Evolutionary conservation across 2,113 vertebrate species (phyloP).

Genomic region (Ciconia stormi): DNA sequence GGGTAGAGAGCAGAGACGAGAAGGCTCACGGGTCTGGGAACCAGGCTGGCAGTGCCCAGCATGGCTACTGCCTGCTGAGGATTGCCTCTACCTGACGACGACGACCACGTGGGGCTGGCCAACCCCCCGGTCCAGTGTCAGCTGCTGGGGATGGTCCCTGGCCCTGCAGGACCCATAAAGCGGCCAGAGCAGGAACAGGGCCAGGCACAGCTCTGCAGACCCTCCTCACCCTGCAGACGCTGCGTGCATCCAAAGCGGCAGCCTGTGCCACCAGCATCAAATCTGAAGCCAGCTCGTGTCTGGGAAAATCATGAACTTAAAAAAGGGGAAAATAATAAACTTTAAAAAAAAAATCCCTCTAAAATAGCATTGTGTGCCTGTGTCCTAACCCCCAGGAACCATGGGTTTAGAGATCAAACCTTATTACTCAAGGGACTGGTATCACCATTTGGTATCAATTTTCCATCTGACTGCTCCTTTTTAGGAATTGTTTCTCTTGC

Average conservation of each 20-base stretch:
- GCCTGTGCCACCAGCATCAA: neutral
- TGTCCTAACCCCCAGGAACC: neutral
- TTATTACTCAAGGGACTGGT: neutral
- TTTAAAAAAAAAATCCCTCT: neutral
- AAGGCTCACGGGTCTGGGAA: neutral
- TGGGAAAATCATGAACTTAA: neutral
- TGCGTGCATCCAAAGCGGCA: accelerated
- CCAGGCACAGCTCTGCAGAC: neutral
- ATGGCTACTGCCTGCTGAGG: neutral
- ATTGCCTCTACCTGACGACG: neutral
- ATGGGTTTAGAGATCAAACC: neutral
- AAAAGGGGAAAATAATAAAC: neutral
- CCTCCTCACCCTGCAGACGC: neutral
- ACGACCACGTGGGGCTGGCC: accelerated
- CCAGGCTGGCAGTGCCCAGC: neutral
- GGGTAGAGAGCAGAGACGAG: accelerated
- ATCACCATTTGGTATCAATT: slow-evolving; percentile 30
- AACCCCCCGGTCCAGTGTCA: accelerated
- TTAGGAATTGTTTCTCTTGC: slow-evolving; percentile 22
- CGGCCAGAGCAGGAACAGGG: neutral
- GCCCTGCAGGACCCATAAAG: neutral
- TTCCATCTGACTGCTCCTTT: slow-evolving; percentile 45
- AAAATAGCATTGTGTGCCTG: neutral
- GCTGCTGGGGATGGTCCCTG: neutral
- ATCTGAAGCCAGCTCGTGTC: accelerated